These are phyloP conservation scores for Gymnocypris eckloni DNA, from an alignment of 2,797 vertebrate species.

Conservation along the genomic window DNA sequence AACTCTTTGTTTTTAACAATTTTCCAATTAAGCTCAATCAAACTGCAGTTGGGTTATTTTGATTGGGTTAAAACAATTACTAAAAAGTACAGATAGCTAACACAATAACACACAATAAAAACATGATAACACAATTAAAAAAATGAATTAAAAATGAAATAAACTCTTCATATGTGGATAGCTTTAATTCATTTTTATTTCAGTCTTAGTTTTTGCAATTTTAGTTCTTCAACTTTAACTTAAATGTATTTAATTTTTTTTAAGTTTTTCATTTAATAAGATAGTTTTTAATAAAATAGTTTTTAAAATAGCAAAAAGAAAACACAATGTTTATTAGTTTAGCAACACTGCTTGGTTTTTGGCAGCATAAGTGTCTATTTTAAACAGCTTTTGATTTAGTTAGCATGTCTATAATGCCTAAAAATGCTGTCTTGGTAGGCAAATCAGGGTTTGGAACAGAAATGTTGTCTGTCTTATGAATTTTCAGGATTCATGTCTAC, in stretches of 20 bases:
- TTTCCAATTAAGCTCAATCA: too few species aligned
- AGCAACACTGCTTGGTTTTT: neutral
- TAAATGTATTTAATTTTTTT: neutral
- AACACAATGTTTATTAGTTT: neutral
- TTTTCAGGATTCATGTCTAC: neutral
- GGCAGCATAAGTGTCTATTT: neutral
- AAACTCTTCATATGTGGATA: neutral
- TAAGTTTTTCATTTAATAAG: too few species aligned
- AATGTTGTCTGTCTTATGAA: neutral
- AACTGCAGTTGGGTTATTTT: too few species aligned
- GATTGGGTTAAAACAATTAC: too few species aligned
- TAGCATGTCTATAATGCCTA: conserved; percentile 48
- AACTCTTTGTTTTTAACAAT: too few species aligned
- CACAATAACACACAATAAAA: too few species aligned
- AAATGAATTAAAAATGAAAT: too few species aligned
- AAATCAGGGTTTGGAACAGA: conserved; percentile 28
- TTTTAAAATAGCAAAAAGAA: neutral
- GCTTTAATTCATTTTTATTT: neutral
- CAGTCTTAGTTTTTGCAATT: neutral
- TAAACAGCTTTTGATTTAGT: conserved; percentile 42
- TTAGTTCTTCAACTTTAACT: neutral
- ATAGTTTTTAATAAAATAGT: neutral
- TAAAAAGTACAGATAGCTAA: too few species aligned
- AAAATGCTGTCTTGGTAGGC: neutral
- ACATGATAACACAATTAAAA: too few species aligned